Percentiles rank a stretch among this genome's conserved stretches.
Conservation (phyloP, 1,140 invertebrate species). For the Trichoplusia ni region DNA sequence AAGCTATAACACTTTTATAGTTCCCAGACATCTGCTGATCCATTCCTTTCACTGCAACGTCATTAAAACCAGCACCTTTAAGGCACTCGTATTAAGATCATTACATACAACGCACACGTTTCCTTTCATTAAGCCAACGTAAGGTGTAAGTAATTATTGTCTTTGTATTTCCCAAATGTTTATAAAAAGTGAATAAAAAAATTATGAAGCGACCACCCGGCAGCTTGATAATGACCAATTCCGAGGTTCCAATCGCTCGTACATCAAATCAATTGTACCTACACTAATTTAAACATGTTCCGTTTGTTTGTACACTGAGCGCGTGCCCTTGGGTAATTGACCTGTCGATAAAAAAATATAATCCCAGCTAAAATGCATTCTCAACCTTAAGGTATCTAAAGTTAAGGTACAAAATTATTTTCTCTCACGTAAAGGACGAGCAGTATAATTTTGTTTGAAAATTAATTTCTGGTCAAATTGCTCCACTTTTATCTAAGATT, state of each 20-base stretch:
- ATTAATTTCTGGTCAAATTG: constrained; percentile 32
- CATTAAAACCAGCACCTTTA: no score
- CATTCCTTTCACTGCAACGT: no score
- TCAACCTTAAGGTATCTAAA: no score
- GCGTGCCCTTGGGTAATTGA: constrained; percentile 45
- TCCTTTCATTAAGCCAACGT: constrained; percentile 20
- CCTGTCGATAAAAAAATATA: constrained; percentile 24
- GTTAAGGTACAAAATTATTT: no score
- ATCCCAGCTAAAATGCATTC: not conserved
- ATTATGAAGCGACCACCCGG: constrained; percentile 30
- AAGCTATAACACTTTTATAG: no score
- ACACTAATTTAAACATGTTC: constrained; percentile 37
- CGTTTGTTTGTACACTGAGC: constrained; percentile 33
- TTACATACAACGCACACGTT: constrained; percentile 12
- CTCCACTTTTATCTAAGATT: constrained; percentile 13
- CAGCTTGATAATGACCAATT: constrained; percentile 39
- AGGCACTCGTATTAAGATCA: constrained; percentile 17
- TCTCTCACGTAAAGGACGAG: not conserved
- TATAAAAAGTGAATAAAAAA: constrained; percentile 20
- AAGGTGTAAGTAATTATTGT: constrained; percentile 18
- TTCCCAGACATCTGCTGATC: no score
- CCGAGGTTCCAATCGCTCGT: constrained; percentile 34
- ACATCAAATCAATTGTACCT: constrained; percentile 21
- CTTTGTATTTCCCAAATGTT: not conserved
- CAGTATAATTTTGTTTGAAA: constrained; percentile 25